phyloP scores from a whole-genome alignment of 2,888 invertebrate genomes.

The Phalera bucephala region DNA sequence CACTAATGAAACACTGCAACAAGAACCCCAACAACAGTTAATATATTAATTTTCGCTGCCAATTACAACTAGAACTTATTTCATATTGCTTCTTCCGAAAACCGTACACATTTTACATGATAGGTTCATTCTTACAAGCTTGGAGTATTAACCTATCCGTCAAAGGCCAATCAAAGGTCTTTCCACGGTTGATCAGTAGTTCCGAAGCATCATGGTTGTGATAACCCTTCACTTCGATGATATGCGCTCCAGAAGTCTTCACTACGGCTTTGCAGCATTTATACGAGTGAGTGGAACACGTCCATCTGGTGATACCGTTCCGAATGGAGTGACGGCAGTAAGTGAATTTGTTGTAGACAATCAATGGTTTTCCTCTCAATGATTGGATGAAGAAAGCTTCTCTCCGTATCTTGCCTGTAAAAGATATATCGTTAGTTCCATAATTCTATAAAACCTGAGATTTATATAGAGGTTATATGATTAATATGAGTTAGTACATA shows the following conservation, averaged over 20 bases:
- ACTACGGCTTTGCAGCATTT: constrained; percentile 73
- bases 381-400: constrained; percentile 68
- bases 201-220: constrained; percentile 72
- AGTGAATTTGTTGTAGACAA: constrained; percentile 65
- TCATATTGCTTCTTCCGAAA: no score
- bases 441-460: no score
- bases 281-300: constrained; percentile 72
- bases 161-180: constrained; percentile 12
- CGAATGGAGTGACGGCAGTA: constrained; percentile 66
- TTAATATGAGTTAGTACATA: no score
- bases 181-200: constrained; percentile 53
- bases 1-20: no score
- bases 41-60: no score
- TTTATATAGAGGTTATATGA: no score
- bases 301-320: constrained; percentile 64
- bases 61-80: no score
- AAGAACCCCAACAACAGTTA: no score
- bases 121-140: not conserved
- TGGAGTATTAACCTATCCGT: constrained; percentile 3
- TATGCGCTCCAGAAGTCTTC: constrained; percentile 59
- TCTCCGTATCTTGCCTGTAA: constrained; percentile 23
- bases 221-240: constrained; percentile 61
- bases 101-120: no score
- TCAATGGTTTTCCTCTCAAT: constrained; percentile 61
- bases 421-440: constrained; percentile 8